Evolutionary conservation across 2,113 vertebrate genomes (phyloP), one percentile per base, ranked within the genome.

Genomic region (Ammodytes marinus): DNA sequence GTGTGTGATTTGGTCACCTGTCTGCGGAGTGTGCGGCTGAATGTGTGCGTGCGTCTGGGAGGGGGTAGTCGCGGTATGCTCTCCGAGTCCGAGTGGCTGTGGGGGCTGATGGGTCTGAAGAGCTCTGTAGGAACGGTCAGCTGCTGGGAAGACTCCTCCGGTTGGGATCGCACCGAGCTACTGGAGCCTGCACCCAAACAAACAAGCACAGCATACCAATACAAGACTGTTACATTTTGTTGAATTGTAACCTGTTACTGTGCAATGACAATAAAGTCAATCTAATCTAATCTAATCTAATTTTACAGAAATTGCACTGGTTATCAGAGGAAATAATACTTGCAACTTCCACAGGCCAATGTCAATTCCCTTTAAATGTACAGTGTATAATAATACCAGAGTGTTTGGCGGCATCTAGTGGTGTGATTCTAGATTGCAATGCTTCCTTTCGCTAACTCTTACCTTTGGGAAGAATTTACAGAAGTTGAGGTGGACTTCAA

Each of bases 21-120:
- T 92, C 98, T 96, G 87, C 95, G 96, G 66, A 99, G 96, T n/a
- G 97, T 96, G 85, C 97, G 96, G 85, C 96, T 96, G 69, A 96
- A 90, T 73, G 96, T 92, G 85, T 97, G 96, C 49, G 96, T 91
- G 65, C 93, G 96, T 37, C 91, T 88, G 1, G 97, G 95, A 8
- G 95, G 96, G 9, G 95, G 96, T 27, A 96, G 93, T 78, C 84
- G 95, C 43, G 96, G 93, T 74, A 97, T 95, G 78, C 94, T 91
- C 63, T 96, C 95, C 9, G 95, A 95, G 81, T 95, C 90, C 5
- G 94, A 92, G 65, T 72, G 80, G 59, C 94, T 89, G 2, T 89
- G 96, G 85, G 96, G 96, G 93, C 95, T 96, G 63, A 96, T 83
- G 8, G 94, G 94, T 40, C 95, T 94, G 83, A 97, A 96, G n/a